Base-by-base conservation (phyloP, 1,140 invertebrate species). In the Acromyrmex echinatior region DNA sequence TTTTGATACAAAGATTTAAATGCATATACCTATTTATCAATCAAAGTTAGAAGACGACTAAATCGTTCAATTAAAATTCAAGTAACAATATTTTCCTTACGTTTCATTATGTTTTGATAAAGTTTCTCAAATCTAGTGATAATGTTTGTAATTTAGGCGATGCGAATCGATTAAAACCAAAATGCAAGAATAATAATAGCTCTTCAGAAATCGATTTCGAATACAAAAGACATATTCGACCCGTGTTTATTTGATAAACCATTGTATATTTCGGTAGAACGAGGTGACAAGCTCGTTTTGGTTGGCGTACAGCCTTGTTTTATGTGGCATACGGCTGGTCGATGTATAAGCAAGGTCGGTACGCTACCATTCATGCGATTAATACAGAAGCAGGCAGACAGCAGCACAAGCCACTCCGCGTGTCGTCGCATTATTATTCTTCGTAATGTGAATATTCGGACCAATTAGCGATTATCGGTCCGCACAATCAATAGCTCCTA, bases 31-130 rank as follows among this genome's bases (percentile, higher is more conserved):
- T 62, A 62, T n/a, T 3, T 62, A 14, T 25, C 5, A 56, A 58
- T 58, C 56, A 62, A 45, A 45, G 21, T 62, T 28, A 28, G 2
- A 25, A 25, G 25, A 25, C 25, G 25, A 28, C 2, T 14, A 62
- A 62, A 62, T 62, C 25, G 14, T 62, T 28, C 12, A 65, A 65
- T 31, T 65, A 65, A 65, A 65, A 65, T 65, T 65, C 28, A 31
- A 35, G 28, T 31, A 65, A 63, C 12, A 63, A 65, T 65, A 65
- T 65, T 31, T 65, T 25, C 16, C 2, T 65, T 65, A 31, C 28
- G 16, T 7, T 31, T 14, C 6, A 39, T 39, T 39, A 9, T 5
- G 7, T 39, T 39, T 39, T 39, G 35, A 39, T 39, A 18, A 35
- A 35, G 6, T 35, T 25, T 65, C 16, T 65, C 28, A 65, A 65